Conservation (phyloP, 2,113 vertebrate species). For the Callionymus lyra region DNA sequence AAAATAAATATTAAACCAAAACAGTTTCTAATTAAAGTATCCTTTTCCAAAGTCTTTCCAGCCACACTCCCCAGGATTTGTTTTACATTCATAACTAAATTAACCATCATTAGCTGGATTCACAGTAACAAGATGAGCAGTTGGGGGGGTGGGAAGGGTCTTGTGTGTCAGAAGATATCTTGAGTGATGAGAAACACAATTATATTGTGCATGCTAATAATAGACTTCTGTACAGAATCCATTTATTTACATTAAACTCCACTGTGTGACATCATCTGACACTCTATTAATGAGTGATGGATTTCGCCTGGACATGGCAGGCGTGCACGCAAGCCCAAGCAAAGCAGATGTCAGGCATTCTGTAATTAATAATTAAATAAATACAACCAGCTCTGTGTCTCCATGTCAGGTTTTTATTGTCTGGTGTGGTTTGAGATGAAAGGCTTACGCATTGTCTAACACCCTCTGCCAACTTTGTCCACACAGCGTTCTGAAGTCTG, state of each 20-base stretch:
- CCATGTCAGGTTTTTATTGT: too few species aligned
- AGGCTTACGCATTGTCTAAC: too few species aligned
- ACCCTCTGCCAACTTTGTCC: too few species aligned
- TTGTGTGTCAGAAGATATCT: constrained; percentile 52
- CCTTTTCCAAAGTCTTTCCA: too few species aligned
- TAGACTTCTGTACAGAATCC: constrained; percentile 65
- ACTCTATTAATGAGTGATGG: constrained; percentile 57
- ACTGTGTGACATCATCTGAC: constrained; percentile 59
- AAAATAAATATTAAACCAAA: constrained; percentile 7
- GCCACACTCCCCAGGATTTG: constrained; percentile 31
- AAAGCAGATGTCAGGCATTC: too few species aligned
- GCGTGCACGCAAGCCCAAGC: constrained; percentile 25
- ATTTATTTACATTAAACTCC: constrained; percentile 68
- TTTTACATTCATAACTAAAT: constrained; percentile 42
- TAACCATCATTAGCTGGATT: constrained; percentile 44
- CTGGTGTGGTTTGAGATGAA: too few species aligned
- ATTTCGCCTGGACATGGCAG: constrained; percentile 20
- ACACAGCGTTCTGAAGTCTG: too few species aligned
- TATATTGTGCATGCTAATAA: constrained; percentile 62
- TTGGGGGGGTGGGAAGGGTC: constrained; percentile 21
- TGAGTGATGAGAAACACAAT: constrained; percentile 65
- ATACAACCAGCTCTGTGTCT: too few species aligned
- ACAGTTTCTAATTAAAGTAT: too few species aligned
- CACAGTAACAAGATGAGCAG: constrained; percentile 46
- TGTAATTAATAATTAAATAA: too few species aligned